phyloP scores from a whole-genome alignment of 2,797 vertebrate genomes.

The Tokudaia tokunoshimensis region DNA sequence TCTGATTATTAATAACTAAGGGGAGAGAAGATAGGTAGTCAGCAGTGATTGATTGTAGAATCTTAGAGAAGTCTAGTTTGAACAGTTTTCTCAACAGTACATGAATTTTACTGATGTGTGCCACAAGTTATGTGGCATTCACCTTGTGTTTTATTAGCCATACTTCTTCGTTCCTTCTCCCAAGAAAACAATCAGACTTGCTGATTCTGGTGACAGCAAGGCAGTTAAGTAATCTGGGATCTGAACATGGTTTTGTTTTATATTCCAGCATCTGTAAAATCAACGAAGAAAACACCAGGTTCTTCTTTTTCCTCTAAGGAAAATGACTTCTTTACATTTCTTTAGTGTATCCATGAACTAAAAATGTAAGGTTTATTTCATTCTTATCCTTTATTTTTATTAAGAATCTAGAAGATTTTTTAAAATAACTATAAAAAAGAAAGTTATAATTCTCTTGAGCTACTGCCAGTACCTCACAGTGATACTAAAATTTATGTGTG shows the following conservation, averaged over 20 bases:
- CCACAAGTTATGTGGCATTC: slow-evolving; percentile 67
- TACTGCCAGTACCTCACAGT: slow-evolving; percentile 62
- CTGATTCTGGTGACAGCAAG: slow-evolving; percentile 69
- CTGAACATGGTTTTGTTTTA: slow-evolving; percentile 77
- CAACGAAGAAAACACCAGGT: slow-evolving; percentile 55
- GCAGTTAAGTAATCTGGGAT: slow-evolving; percentile 72
- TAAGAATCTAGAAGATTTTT: slow-evolving; percentile 56
- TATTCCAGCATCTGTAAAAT: slow-evolving; percentile 64
- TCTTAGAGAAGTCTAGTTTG: slow-evolving; percentile 71
- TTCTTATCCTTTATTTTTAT: slow-evolving; percentile 69
- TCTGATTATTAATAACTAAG: slow-evolving; percentile 59
- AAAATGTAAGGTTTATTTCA: slow-evolving; percentile 74
- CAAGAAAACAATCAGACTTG: slow-evolving; percentile 74
- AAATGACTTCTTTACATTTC: slow-evolving; percentile 62
- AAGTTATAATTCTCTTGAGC: slow-evolving; percentile 74
- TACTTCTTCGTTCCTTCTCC: slow-evolving; percentile 70
- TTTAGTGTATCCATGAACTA: slow-evolving; percentile 69
- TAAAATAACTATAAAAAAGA: slow-evolving; percentile 47
- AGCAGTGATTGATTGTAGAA: slow-evolving; percentile 59
- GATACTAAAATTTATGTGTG: slow-evolving; percentile 77
- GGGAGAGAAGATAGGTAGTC: slow-evolving; percentile 66
- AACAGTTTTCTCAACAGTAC: slow-evolving; percentile 75
- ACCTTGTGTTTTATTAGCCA: slow-evolving; percentile 69
- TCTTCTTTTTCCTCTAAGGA: slow-evolving; percentile 37
- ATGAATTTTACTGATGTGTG: slow-evolving; percentile 74